Conservation (phyloP, 2,113 vertebrate genomes). For the Sardina pilchardus region DNA sequence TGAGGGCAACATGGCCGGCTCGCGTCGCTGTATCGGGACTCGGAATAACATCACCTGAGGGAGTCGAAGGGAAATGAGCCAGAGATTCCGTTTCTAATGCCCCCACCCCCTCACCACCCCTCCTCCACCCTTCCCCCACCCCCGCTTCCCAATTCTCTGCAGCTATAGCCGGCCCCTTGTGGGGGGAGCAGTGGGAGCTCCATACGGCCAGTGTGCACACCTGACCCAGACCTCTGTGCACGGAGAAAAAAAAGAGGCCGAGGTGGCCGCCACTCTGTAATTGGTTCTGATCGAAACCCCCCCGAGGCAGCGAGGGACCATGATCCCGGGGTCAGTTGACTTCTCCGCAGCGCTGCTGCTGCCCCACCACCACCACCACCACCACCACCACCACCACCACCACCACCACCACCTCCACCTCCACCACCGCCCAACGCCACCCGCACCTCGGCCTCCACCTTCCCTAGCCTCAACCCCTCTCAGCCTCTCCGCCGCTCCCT, state of each 20-base stretch:
- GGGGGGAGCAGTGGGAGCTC: conserved; percentile 18
- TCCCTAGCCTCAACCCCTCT: conserved; percentile 47
- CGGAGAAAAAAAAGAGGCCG: conserved; percentile 27
- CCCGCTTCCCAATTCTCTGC: conserved; percentile 30
- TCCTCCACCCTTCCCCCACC: neutral
- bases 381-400: conserved; percentile 31
- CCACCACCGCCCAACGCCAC: neutral
- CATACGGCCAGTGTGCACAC: conserved; percentile 20
- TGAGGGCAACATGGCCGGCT: neutral
- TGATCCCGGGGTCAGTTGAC: conserved; percentile 57
- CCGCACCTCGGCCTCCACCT: conserved; percentile 41
- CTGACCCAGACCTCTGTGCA: conserved; percentile 41
- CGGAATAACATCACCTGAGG: conserved; percentile 5
- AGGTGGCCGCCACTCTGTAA: conserved; percentile 48
- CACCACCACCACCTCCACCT: conserved; percentile 13
- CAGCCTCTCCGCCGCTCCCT: no score
- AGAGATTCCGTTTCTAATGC: neutral
- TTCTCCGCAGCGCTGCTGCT: conserved; percentile 24
- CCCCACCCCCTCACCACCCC: neutral
- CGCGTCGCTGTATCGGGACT: neutral
- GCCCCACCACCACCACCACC: conserved; percentile 20
- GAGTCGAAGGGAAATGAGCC: neutral
- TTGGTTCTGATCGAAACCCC: conserved; percentile 66
- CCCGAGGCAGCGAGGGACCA: conserved; percentile 53
- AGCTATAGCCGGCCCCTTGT: conserved; percentile 20